Conservation (phyloP, 53 echinoderm and acorn worm genomes). For the Crossaster papposus region DNA sequence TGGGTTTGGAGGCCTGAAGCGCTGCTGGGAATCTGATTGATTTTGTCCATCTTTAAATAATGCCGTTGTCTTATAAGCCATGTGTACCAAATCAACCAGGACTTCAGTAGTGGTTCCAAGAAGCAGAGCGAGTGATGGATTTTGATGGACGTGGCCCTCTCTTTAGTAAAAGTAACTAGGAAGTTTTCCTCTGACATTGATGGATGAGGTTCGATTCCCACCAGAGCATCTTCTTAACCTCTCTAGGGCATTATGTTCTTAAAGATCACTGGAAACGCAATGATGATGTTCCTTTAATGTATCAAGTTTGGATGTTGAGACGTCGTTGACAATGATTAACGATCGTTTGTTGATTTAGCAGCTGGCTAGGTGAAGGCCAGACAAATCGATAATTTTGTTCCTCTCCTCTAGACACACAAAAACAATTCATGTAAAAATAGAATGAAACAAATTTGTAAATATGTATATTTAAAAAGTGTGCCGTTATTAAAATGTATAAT, state of each 20-base stretch:
- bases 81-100: too few species aligned
- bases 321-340: conserved; percentile 2
- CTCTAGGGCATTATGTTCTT: background rate
- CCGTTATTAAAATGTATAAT: background rate
- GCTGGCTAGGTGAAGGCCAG: background rate
- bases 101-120: too few species aligned
- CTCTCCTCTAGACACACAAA: background rate
- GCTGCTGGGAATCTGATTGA: too few species aligned
- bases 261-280: background rate
- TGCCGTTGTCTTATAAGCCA: too few species aligned
- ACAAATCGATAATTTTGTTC: background rate
- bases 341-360: background rate
- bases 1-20: too few species aligned
- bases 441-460: background rate
- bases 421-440: too few species aligned
- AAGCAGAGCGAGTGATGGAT: too few species aligned
- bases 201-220: background rate
- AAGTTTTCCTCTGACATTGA: background rate
- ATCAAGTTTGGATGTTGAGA: conserved; percentile 3
- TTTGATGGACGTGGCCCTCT: too few species aligned
- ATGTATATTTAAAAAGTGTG: background rate
- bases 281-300: background rate
- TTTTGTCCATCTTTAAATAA: too few species aligned
- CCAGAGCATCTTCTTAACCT: background rate
- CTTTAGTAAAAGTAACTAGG: too few species aligned